Conservation (phyloP, 2,888 invertebrate species). For the Drosophila limbata region DNA sequence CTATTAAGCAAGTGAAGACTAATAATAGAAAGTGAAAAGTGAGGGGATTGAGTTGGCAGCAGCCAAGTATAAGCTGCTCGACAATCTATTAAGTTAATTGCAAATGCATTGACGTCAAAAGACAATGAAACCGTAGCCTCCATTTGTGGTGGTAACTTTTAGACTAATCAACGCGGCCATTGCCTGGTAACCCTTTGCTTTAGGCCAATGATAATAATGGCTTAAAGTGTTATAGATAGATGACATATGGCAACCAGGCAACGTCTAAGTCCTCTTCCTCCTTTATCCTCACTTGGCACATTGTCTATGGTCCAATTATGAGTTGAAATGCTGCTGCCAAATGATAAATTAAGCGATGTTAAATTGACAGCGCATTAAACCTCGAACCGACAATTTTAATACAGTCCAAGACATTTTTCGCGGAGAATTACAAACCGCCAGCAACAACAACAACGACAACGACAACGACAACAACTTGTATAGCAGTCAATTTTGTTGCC, state of each 20-base stretch:
- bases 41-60: background rate
- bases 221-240: constrained; percentile 11
- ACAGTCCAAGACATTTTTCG: constrained; percentile 68
- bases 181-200: constrained; percentile 2
- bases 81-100: constrained; percentile 65
- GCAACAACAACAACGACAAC: constrained; percentile 26
- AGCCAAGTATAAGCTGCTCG: constrained; percentile 30
- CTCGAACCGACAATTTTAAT: constrained; percentile 60
- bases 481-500: constrained; percentile 26
- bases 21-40: background rate
- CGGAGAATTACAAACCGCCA: constrained; percentile 34
- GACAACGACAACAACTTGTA: constrained; percentile 2
- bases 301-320: constrained; percentile 41
- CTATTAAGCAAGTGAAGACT: background rate
- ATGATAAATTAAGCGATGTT: constrained; percentile 71
- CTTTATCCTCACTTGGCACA: too few species aligned
- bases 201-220: constrained; percentile 8
- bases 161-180: background rate
- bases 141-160: constrained; percentile 2
- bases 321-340: constrained; percentile 38
- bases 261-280: constrained; percentile 33
- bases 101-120: constrained; percentile 53
- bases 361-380: constrained; percentile 75
- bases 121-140: constrained; percentile 2
- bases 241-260: constrained; percentile 49